Conservation (phyloP, 2,113 vertebrate genomes). For the Phoxinus phoxinus region DNA sequence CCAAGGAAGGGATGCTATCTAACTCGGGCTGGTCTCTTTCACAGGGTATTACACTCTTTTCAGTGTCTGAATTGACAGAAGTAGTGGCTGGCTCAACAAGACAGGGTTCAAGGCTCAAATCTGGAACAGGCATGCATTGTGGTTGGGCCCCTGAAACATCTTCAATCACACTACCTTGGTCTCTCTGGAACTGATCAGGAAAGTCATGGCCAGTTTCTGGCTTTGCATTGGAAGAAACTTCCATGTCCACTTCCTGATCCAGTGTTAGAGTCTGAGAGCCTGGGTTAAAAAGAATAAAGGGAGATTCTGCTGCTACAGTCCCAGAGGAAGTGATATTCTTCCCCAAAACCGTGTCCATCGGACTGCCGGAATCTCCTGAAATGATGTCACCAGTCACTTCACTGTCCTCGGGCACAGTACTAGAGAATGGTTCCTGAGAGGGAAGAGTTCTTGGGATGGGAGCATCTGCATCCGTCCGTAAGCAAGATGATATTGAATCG, state of each 20-base stretch:
- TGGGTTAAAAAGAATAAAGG: slow-evolving; percentile 43
- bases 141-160: slow-evolving; percentile 25
- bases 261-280: slow-evolving; percentile 63
- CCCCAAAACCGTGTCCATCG: background rate
- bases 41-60: slow-evolving; percentile 58
- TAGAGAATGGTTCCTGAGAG: slow-evolving; percentile 58
- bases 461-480: slow-evolving; percentile 21
- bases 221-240: slow-evolving; percentile 39
- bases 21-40: slow-evolving; percentile 58
- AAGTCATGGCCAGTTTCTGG: slow-evolving; percentile 34
- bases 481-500: slow-evolving; percentile 8
- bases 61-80: slow-evolving; percentile 37
- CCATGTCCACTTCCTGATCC: slow-evolving; percentile 66
- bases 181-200: slow-evolving; percentile 38
- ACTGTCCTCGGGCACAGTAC: slow-evolving; percentile 54
- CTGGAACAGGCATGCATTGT: slow-evolving; percentile 15
- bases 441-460: slow-evolving; percentile 44
- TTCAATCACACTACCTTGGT: slow-evolving; percentile 9
- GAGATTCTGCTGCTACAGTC: slow-evolving; percentile 18
- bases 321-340: slow-evolving; percentile 2
- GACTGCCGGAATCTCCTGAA: slow-evolving; percentile 27
- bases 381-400: slow-evolving; percentile 33
- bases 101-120: slow-evolving; percentile 5
- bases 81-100: slow-evolving; percentile 16
- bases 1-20: slow-evolving; percentile 79